Percentiles rank a stretch among this genome's conserved stretches.
Conservation (phyloP, 2,888 invertebrate genomes). For the Tetropium fuscum region DNA sequence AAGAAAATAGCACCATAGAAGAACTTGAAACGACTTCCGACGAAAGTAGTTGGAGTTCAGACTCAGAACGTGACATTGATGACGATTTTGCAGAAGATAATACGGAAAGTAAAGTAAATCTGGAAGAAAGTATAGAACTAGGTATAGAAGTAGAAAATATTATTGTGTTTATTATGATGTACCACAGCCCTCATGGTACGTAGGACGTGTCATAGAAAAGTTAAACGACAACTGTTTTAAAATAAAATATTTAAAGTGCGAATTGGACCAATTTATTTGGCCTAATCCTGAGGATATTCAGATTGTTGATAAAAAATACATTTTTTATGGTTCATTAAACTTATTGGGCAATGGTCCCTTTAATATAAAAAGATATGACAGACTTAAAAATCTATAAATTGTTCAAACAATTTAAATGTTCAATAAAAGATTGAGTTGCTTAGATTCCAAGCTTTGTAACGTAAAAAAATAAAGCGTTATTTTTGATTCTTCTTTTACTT, state of each 20-base stretch:
- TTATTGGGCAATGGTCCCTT: not conserved
- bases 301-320: not conserved
- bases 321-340: slow-evolving; percentile 1
- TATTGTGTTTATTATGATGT: slow-evolving; percentile 2
- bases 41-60: slow-evolving; percentile 1
- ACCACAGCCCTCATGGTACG: slow-evolving; percentile 1
- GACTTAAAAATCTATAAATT: not conserved
- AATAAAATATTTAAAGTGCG: too few species aligned
- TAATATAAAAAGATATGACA: not conserved
- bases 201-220: too few species aligned
- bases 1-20: slow-evolving; percentile 1
- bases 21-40: not conserved
- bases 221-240: too few species aligned
- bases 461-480: slow-evolving; percentile 1
- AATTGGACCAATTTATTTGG: not conserved
- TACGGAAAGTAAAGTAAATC: slow-evolving; percentile 2
- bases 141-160: slow-evolving; percentile 1
- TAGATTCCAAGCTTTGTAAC: too few species aligned
- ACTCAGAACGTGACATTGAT: slow-evolving; percentile 3
- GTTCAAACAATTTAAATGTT: not conserved
- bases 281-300: slow-evolving; percentile 2
- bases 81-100: slow-evolving; percentile 3
- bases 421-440: not conserved
- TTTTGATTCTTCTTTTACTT: not conserved
- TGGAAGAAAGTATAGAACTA: not conserved